Conservation (phyloP, 2,113 vertebrate species). For the Mixornis gularis region DNA sequence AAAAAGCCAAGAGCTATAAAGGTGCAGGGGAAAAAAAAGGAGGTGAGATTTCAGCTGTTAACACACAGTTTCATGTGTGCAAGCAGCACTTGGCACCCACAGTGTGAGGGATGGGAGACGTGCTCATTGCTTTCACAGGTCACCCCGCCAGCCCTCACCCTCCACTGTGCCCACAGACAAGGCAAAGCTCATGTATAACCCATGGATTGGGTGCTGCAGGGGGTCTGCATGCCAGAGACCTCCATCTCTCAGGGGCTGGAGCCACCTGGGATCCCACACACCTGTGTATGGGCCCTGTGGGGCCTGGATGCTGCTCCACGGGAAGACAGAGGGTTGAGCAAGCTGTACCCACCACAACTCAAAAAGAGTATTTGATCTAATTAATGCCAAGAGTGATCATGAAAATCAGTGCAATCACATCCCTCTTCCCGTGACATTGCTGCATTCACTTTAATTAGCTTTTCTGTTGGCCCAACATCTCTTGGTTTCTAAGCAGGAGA, state of each 20-base stretch:
- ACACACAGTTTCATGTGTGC: neutral
- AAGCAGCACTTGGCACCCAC: neutral
- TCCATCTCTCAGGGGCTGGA: neutral
- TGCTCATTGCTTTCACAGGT: neutral
- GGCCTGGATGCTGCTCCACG: fast-evolving
- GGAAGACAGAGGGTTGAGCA: neutral
- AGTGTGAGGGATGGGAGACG: fast-evolving
- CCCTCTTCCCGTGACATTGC: neutral
- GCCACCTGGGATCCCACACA: fast-evolving
- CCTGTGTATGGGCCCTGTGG: fast-evolving
- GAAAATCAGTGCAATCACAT: neutral
- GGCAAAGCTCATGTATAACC: fast-evolving
- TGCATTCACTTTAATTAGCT: neutral
- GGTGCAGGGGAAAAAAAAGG: neutral
- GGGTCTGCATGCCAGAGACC: neutral
- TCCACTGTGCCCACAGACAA: neutral
- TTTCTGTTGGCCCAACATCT: neutral
- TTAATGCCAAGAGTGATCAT: neutral
- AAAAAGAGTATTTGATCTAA: neutral
- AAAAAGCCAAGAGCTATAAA: neutral
- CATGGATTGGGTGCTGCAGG: neutral
- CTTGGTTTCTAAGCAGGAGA: neutral
- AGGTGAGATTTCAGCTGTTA: conserved; percentile 24
- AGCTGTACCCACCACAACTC: neutral
- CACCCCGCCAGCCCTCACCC: fast-evolving